These are phyloP conservation scores for Saturnia japonica DNA, from an alignment of 2,888 invertebrate species.

Conservation along the genomic window DNA sequence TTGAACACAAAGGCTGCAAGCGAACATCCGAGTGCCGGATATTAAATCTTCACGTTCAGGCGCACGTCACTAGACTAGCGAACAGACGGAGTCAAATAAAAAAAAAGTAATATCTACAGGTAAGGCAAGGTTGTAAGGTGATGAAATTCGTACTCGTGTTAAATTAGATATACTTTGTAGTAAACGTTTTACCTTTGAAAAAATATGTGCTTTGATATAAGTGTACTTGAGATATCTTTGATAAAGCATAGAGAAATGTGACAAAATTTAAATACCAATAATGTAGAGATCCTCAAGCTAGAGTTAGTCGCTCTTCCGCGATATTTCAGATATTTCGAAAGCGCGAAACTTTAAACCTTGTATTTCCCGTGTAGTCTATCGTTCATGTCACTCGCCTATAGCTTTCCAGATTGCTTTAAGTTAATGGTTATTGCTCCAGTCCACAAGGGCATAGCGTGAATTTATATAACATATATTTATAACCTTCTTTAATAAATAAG, in stretches of 20 bases:
- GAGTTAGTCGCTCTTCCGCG: too few relatives aligned
- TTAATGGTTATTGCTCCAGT: too few relatives aligned
- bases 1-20: conserved; percentile 4
- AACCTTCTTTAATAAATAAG: too few relatives aligned
- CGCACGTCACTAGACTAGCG: conserved; percentile 9
- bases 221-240: background rate
- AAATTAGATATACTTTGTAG: background rate
- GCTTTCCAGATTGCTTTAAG: too few relatives aligned
- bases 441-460: too few relatives aligned
- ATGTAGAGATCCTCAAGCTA: too few relatives aligned
- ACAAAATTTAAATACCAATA: too few relatives aligned
- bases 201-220: background rate
- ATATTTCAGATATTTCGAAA: too few relatives aligned
- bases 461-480: too few relatives aligned
- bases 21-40: conserved; percentile 13
- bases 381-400: too few relatives aligned
- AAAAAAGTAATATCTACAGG: background rate
- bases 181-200: background rate
- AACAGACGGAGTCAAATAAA: conserved; percentile 1
- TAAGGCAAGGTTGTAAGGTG: background rate
- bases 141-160: background rate
- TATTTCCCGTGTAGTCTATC: too few relatives aligned
- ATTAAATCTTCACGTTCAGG: conserved; percentile 8
- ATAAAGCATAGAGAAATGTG: background rate
- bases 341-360: too few relatives aligned